Percentiles rank a stretch among this genome's conserved stretches.
Evolutionary conservation across 1,140 invertebrate genomes (phyloP).

Genomic region (Augochlora pura): DNA sequence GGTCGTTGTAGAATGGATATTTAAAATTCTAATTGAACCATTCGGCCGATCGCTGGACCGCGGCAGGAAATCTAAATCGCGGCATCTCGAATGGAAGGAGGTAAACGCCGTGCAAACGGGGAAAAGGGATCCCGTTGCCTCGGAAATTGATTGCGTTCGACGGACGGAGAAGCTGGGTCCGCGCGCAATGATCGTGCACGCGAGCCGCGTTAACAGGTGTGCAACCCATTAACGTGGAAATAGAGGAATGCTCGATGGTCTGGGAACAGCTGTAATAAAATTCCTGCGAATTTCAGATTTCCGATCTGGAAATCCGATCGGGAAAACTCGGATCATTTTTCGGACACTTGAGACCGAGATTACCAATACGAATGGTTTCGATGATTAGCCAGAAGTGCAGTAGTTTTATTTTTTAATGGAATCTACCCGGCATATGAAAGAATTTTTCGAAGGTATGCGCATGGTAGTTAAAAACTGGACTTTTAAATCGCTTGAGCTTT

Average conservation of each 20-base stretch:
- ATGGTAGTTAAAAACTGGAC: no score
- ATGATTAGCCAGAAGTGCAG: no score
- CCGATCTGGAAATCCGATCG: no score
- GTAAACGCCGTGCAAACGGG: background rate
- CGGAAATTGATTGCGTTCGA: background rate
- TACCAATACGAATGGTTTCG: no score
- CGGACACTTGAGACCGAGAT: no score
- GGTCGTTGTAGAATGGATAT: constrained; percentile 25
- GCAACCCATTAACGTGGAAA: constrained; percentile 4
- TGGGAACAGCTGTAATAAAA: background rate
- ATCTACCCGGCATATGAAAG: no score
- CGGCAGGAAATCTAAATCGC: constrained; percentile 6
- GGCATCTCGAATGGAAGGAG: background rate
- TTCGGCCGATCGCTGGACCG: constrained; percentile 7
- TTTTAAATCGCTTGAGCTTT: no score
- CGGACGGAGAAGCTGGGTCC: no score
- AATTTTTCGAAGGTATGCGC: no score
- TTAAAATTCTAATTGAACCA: constrained; percentile 49
- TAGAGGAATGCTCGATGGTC: background rate
- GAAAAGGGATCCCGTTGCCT: background rate
- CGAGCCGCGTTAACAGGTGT: background rate
- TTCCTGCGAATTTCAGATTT: background rate
- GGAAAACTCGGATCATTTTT: background rate
- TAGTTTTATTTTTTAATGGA: no score
- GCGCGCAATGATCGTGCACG: no score